Base-by-base conservation (phyloP, 1,140 invertebrate species). In the Drosophila nigrodunni region DNA sequence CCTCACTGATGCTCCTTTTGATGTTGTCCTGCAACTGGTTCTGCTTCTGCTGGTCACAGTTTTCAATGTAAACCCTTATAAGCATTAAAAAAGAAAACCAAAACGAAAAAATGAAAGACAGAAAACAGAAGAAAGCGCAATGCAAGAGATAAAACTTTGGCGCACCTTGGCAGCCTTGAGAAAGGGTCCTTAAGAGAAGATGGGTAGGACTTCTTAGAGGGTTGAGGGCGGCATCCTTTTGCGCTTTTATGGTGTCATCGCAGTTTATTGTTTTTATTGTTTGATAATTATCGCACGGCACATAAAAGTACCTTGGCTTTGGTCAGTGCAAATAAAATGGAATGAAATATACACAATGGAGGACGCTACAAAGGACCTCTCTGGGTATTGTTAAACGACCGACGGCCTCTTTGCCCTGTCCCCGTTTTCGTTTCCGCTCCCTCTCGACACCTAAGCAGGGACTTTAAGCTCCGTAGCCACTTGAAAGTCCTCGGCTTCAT, bases 211-310 rank as follows among this genome's bases (percentile, higher is more conserved):
- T 30, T 30, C 3, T 30, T 30, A 30, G 25, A 30, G 37, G 49
- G 41, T 30, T 72, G 25, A 30, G 25, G 25, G 25, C 25, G 25
- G 3, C 25, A 30, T 66, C 66, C 58, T 57, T 64, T 72, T 77
- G 60, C 75, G 64, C 52, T 66, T 78, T 78, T 78, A 78, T 77
- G 79, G 83, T 86, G 83, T 88, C 83, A 74, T 82, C 72, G 69
- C 76, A 86, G 83, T 88, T 86, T 86, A 86, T 86, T 86, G 82
- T 88, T 86, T 86, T 86, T 88, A 86, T 86, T 86, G 82, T 86
- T 86, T 86, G 83, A 86, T 86, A 86, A 86, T 86, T 86, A 86
- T 86, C 76, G 76, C 83, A 70, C 60, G 67, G 76, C 72, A 74
- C 72, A 75, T 74, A 87, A 76, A 85, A 81, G 66, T 55, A 67